A percentile compares a stretch with the other conserved stretches of the same genome.
Conservation (phyloP, 2,888 invertebrate species). For the Girardia tigrina region DNA sequence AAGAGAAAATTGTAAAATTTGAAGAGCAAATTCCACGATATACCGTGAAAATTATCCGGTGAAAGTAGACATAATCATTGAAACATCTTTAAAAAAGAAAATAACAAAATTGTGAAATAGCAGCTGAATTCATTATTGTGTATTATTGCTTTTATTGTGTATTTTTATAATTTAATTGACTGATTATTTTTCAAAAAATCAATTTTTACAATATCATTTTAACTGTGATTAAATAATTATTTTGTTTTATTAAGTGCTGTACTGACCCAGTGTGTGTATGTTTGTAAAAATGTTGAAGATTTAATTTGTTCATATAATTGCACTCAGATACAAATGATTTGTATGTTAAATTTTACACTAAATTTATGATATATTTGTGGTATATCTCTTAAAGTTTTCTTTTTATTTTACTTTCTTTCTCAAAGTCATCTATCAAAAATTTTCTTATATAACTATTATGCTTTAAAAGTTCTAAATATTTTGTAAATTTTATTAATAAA, state of each 20-base stretch:
- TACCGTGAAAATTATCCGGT: neutral
- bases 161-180: neutral
- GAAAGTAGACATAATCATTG: neutral
- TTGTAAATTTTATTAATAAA: too few relatives aligned
- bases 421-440: too few relatives aligned
- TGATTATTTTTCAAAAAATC: neutral
- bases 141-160: neutral
- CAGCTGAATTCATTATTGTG: neutral
- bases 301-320: too few relatives aligned
- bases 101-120: neutral
- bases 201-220: constrained; percentile 17
- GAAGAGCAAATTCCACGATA: constrained; percentile 17
- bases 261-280: neutral
- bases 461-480: too few relatives aligned
- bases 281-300: too few relatives aligned
- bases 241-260: neutral
- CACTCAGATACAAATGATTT: too few relatives aligned
- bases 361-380: too few relatives aligned
- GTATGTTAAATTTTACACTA: too few relatives aligned
- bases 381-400: too few relatives aligned
- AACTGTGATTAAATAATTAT: constrained; percentile 18
- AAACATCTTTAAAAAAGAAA: neutral
- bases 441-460: too few relatives aligned
- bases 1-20: neutral
- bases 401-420: too few relatives aligned